Conservation (phyloP, 2,113 vertebrate species). For the Aegithalos caudatus region DNA sequence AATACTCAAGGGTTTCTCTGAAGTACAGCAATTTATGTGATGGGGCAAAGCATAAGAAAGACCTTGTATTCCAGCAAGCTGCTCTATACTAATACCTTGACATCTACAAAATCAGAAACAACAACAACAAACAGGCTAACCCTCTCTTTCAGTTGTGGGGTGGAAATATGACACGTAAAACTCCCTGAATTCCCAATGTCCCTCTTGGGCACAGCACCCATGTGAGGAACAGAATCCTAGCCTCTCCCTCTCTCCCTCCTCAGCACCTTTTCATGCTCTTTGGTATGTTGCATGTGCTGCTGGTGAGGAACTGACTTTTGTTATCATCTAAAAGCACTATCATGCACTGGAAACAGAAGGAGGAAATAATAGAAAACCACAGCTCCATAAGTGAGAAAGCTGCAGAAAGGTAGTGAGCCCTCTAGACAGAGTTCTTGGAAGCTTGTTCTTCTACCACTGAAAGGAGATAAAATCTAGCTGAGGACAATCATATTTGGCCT, state of each 20-base stretch:
- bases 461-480: conserved; percentile 32
- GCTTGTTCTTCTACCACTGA: background rate
- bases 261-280: background rate
- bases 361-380: background rate
- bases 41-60: background rate
- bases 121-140: background rate
- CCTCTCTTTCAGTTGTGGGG: background rate
- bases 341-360: background rate
- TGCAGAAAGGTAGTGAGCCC: background rate
- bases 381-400: background rate
- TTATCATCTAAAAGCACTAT: background rate
- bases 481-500: conserved; percentile 27
- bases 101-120: background rate
- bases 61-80: background rate
- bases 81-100: background rate
- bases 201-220: background rate
- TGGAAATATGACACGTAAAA: background rate
- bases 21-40: background rate
- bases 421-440: background rate
- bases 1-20: background rate
- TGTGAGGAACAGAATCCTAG: background rate
- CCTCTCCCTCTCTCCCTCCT: background rate
- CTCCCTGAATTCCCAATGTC: background rate
- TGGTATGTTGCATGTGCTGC: background rate
- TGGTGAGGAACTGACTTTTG: background rate